Percentiles rank a stretch among this genome's conserved stretches.
phyloP scores from a whole-genome alignment of 2,797 vertebrate genomes.

The Lagorchestes hirsutus region DNA sequence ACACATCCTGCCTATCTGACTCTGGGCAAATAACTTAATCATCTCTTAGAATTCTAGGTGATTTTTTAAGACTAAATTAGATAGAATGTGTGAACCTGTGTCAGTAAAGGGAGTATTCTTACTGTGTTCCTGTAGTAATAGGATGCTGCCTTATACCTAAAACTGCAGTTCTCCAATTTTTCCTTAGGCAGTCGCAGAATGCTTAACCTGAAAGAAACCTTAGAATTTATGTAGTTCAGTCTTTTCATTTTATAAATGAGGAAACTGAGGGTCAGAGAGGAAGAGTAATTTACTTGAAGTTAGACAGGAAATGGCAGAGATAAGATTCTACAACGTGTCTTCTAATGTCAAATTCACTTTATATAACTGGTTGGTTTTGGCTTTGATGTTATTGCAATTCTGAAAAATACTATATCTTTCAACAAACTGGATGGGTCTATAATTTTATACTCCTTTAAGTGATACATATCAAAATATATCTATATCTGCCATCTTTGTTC shows the following conservation, averaged over 20 bases:
- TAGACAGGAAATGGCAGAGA: background rate
- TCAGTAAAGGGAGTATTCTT: background rate
- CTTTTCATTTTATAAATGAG: background rate
- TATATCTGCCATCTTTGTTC: no score
- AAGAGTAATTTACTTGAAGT: background rate
- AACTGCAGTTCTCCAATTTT: background rate
- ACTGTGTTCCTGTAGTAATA: background rate
- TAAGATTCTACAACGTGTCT: background rate
- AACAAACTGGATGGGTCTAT: background rate
- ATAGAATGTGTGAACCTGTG: background rate
- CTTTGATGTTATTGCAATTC: background rate
- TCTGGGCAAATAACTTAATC: background rate
- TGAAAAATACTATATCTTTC: background rate
- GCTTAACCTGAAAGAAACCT: background rate
- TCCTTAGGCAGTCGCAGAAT: background rate
- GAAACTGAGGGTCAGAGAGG: background rate
- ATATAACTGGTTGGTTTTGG: background rate
- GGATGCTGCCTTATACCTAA: background rate
- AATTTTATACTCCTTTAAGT: background rate
- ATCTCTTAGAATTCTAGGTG: background rate
- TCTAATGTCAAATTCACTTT: background rate
- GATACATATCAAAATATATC: background rate
- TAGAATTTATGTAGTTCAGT: background rate
- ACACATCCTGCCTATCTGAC: background rate
- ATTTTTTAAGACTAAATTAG: background rate